A percentile compares a stretch with the other conserved stretches of the same genome.
Conservation (phyloP, 2,888 invertebrate species). For the Pristionchus fissidentatus region DNA sequence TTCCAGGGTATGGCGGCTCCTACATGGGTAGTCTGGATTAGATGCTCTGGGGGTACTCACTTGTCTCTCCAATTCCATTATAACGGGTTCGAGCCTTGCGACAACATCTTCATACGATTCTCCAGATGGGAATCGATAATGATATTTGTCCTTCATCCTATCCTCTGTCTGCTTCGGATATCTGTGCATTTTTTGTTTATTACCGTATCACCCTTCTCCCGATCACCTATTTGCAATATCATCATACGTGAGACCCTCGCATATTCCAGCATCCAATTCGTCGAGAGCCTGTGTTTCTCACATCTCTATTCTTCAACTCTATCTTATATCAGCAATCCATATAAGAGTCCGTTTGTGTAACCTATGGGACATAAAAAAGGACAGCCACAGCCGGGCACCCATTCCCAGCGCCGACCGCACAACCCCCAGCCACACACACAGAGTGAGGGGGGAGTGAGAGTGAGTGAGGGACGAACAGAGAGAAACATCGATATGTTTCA, state of each 20-base stretch:
- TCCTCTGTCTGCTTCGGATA: slow-evolving; percentile 92
- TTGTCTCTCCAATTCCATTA: slow-evolving; percentile 82
- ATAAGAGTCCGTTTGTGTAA: no score
- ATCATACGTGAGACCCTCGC: slow-evolving; percentile 87
- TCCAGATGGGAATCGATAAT: slow-evolving; percentile 75
- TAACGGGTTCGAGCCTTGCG: slow-evolving; percentile 85
- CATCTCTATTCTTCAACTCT: background rate
- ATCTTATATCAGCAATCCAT: no score
- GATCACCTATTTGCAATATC: slow-evolving; percentile 79
- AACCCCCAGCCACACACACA: no score
- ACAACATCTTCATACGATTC: slow-evolving; percentile 91
- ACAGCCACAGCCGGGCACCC: no score
- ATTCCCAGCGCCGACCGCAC: no score
- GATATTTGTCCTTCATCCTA: slow-evolving; percentile 90
- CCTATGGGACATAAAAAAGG: no score
- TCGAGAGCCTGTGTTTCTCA: slow-evolving; percentile 83
- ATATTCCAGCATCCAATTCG: slow-evolving; percentile 88
- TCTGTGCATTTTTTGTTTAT: slow-evolving; percentile 21
- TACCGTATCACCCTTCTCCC: background rate
- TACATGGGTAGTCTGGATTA: no score
- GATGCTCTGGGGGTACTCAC: slow-evolving; percentile 77
- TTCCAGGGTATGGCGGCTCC: no score
- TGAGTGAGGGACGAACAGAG: no score
- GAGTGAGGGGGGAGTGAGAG: no score
- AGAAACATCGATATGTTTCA: no score